These are phyloP conservation scores for Sparus aurata DNA, from an alignment of 2,797 vertebrate genomes.

Conservation along the genomic window DNA sequence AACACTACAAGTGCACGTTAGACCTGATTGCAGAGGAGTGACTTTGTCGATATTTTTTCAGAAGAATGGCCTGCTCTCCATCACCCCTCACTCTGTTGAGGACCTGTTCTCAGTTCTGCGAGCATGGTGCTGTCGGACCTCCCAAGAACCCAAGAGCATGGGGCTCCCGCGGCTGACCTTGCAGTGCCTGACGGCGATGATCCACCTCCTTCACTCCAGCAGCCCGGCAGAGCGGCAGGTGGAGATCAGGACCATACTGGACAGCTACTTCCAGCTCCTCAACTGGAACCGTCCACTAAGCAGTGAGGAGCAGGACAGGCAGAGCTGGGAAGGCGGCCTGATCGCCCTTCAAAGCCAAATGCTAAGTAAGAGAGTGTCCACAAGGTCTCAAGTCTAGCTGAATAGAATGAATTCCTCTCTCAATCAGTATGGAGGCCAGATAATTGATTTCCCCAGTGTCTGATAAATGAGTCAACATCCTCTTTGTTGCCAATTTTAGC, in stretches of 20 bases:
- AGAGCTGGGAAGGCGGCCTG: constrained; percentile 85
- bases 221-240: constrained; percentile 87
- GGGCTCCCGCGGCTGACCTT: constrained; percentile 81
- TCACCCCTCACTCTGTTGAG: constrained; percentile 87
- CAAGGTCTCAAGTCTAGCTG: neutral
- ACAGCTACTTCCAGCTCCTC: constrained; percentile 93
- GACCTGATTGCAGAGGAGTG: neutral
- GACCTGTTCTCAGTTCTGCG: constrained; percentile 90
- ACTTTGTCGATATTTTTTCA: constrained; percentile 60
- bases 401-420: neutral
- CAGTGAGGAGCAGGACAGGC: constrained; percentile 68
- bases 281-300: constrained; percentile 88
- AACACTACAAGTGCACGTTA: constrained; percentile 6
- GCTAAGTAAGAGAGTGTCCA: constrained; percentile 87
- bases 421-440: constrained; percentile 10
- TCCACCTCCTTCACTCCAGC: constrained; percentile 92
- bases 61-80: constrained; percentile 91
- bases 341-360: constrained; percentile 91
- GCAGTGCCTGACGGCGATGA: constrained; percentile 88
- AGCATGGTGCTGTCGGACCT: constrained; percentile 79
- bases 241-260: constrained; percentile 90
- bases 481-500: constrained; percentile 78
- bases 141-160: constrained; percentile 54
- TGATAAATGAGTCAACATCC: constrained; percentile 40
- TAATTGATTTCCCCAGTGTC: constrained; percentile 15